A percentile compares a stretch with the other conserved stretches of the same genome.
Evolutionary conservation across 2,888 invertebrate species (phyloP).

Genomic region (Corbicula japonica): DNA sequence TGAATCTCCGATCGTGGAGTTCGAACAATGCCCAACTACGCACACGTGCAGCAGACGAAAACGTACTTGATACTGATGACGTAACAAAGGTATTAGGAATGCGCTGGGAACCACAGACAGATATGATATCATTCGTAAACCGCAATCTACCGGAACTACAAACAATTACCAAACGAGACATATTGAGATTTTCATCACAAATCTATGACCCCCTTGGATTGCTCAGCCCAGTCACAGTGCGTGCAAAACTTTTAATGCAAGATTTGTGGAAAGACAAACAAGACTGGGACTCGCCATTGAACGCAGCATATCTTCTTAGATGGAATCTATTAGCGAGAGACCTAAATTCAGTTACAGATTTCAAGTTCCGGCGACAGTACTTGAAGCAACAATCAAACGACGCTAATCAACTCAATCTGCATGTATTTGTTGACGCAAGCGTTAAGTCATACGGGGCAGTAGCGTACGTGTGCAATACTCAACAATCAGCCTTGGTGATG

Average conservation of each 20-base stretch:
- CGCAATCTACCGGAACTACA: background rate
- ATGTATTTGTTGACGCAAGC: too few species aligned
- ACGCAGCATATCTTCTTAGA: background rate
- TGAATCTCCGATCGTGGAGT: slow-evolving; percentile 40
- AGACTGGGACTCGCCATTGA: slow-evolving; percentile 27
- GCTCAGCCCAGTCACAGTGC: slow-evolving; percentile 33
- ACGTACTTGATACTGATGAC: slow-evolving; percentile 13
- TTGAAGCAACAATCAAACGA: slow-evolving; percentile 5
- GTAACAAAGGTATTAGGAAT: slow-evolving; percentile 33
- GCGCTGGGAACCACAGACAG: slow-evolving; percentile 26
- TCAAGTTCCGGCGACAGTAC: background rate
- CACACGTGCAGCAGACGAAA: background rate
- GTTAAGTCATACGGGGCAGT: too few species aligned
- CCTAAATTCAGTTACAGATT: slow-evolving; percentile 3
- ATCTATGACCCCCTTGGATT: slow-evolving; percentile 41
- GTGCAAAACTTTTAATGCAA: slow-evolving; percentile 36
- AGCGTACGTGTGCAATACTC: background rate
- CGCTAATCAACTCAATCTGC: background rate
- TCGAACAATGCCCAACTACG: slow-evolving; percentile 10
- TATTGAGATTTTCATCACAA: slow-evolving; percentile 19
- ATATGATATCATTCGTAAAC: slow-evolving; percentile 10
- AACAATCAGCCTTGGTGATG: slow-evolving; percentile 23
- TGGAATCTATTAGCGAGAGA: slow-evolving; percentile 20
- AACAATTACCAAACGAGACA: slow-evolving; percentile 24
- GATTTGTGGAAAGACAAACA: slow-evolving; percentile 29